Evolutionary conservation across 2,888 invertebrate genomes (phyloP), one percentile per base, ranked within the genome.

Genomic region (Sylvicola fuscatus): DNA sequence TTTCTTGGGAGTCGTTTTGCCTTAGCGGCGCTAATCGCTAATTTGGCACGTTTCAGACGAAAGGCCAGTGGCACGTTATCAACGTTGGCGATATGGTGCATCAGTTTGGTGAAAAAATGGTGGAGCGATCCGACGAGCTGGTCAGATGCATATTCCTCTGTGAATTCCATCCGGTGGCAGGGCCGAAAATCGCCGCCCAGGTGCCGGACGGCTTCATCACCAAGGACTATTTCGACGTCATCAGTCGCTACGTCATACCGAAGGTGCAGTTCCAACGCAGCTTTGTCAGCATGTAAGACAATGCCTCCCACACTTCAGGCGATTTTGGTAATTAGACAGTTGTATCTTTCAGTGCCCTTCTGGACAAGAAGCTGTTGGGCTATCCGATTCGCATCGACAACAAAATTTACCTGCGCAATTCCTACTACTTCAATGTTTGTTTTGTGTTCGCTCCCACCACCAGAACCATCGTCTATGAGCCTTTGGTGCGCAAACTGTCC

Each of bases 171-270:
- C 72, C 70, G 8, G 76, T 72, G 13, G 76, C 72, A 33, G 81
- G 81, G 2, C 79, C 79, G 11, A 77, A 74, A 58, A 79, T 81
- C 49, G 73, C 75, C 27, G 78, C 77, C 53, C 80, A 80, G 65
- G 81, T 77, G 41, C 83, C 83, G 34, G 72, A 74, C 45, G 73
- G 79, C 51, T 76, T 71, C 51, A 72, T 84, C 42, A 72, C 75
- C 1, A 82, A 82, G 58, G 81, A 82, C 47, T 70, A 72, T 39
- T 84, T 84, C 58, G 82, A 83, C 56, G 72, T 75, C 34, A 72
- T 83, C 38, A 79, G 77, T 53, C 77, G 76, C 45, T 84, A 81
- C 52, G 75, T 84, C 39, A 84, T 86, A 51, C 82, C 83, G 5
- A 84, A 84, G 60, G 72, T 74, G 36, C 78, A 83, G 49, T 61